Conservation (phyloP, 1,140 invertebrate species). For the Nixonia krombeini region DNA sequence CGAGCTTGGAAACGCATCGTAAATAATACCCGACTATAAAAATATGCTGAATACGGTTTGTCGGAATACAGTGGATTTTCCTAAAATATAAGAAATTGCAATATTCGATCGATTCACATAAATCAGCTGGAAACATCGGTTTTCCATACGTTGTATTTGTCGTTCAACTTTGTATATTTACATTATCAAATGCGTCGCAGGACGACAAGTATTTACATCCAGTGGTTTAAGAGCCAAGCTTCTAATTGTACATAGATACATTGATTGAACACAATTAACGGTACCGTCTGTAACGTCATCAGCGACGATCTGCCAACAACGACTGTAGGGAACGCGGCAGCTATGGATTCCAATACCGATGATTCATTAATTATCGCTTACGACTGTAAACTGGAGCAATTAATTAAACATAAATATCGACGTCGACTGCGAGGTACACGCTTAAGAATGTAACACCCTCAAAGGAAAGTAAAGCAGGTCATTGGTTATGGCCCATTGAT, state of each 20-base stretch:
- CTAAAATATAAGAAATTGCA: constrained; percentile 16
- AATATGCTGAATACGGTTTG: too few species aligned
- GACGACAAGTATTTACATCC: constrained; percentile 42
- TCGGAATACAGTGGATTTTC: not conserved
- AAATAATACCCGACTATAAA: too few species aligned
- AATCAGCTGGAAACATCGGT: constrained; percentile 15
- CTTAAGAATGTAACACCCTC: too few species aligned
- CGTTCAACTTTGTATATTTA: constrained; percentile 31
- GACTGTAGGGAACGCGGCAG: constrained; percentile 34
- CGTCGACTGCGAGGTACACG: too few species aligned
- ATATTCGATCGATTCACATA: constrained; percentile 4
- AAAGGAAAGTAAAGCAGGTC: too few species aligned
- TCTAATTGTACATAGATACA: constrained; percentile 47
- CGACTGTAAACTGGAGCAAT: constrained; percentile 35
- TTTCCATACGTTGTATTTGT: constrained; percentile 19
- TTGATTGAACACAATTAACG: constrained; percentile 51
- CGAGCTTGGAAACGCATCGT: too few species aligned
- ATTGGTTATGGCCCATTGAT: too few species aligned
- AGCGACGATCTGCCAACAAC: constrained; percentile 43
- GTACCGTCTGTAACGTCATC: constrained; percentile 42
- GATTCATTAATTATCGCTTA: constrained; percentile 45
- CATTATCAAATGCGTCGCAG: constrained; percentile 30
- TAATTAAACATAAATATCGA: too few species aligned
- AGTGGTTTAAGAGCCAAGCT: constrained; percentile 35
- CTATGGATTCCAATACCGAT: constrained; percentile 38